Evolutionary conservation across 2,797 vertebrate species (phyloP).

Genomic region (Trachops cirrhosus): DNA sequence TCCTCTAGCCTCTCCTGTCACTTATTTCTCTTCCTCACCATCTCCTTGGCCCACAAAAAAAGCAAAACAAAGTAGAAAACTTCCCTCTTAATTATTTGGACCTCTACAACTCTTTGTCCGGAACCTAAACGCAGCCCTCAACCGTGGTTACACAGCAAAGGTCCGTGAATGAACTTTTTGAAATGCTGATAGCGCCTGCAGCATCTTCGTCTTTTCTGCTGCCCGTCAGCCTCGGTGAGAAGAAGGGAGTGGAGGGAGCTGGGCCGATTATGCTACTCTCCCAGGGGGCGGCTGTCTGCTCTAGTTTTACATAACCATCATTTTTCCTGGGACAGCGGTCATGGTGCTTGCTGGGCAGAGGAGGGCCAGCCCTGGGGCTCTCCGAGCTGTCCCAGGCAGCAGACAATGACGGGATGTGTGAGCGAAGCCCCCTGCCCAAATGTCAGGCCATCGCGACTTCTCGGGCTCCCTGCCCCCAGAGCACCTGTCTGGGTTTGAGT

Average conservation of each 20-base stretch:
- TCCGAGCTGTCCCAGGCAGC: rapidly evolving
- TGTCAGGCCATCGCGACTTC: not conserved
- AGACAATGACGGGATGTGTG: rapidly evolving
- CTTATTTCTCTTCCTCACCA: not conserved
- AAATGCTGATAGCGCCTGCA: not conserved
- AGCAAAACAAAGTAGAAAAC: not conserved
- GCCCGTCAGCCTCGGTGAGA: not conserved
- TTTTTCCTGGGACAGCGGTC: not conserved
- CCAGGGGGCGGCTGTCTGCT: not conserved
- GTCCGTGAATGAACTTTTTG: not conserved
- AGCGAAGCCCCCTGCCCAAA: rapidly evolving
- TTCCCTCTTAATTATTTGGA: not conserved
- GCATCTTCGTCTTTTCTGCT: not conserved
- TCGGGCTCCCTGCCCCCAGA: rapidly evolving
- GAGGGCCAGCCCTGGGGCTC: rapidly evolving
- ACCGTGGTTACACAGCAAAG: not conserved
- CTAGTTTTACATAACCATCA: not conserved
- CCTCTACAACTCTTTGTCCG: not conserved
- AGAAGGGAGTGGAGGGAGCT: not conserved
- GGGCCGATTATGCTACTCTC: rapidly evolving
- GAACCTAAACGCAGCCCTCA: not conserved
- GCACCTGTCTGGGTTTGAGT: not conserved
- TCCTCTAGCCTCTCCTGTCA: rapidly evolving
- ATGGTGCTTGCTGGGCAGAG: too few species aligned
- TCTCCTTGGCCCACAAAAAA: not conserved